Percentiles rank a stretch among this genome's conserved stretches.
These are phyloP conservation scores for Marisa cornuarietis DNA, from an alignment of 1,140 invertebrate species.

Conservation along the genomic window DNA sequence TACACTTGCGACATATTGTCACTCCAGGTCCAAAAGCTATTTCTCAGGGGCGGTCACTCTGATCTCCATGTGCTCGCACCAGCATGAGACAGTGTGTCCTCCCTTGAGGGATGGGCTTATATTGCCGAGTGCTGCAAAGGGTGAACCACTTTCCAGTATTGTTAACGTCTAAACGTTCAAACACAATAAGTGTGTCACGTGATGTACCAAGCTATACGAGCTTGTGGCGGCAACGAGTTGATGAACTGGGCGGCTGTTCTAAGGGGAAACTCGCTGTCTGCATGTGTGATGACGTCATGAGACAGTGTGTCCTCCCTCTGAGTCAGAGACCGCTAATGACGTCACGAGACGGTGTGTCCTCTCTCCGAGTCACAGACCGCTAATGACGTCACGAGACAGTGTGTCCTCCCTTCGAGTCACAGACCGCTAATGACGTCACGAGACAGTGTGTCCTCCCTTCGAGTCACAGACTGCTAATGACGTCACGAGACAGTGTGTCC, in stretches of 20 bases:
- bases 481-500: constrained; percentile 35
- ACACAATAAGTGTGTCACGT: too few species aligned
- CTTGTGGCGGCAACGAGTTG: too few species aligned
- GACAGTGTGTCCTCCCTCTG: constrained; percentile 37
- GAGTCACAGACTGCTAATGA: too few species aligned
- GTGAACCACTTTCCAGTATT: background rate
- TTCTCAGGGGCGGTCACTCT: constrained; percentile 38
- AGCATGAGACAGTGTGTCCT: constrained; percentile 54
- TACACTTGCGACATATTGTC: too few species aligned
- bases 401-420: constrained; percentile 33
- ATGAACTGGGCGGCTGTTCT: constrained; percentile 24
- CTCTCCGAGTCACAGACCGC: constrained; percentile 25
- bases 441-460: too few species aligned
- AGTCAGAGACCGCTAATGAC: constrained; percentile 12
- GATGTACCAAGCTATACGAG: too few species aligned
- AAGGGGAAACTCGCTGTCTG: constrained; percentile 30
- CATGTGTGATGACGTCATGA: constrained; percentile 26
- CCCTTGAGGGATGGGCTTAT: constrained; percentile 33
- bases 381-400: constrained; percentile 28
- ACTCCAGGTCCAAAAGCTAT: background rate
- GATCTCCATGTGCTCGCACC: constrained; percentile 28
- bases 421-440: background rate
- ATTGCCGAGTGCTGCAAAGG: background rate
- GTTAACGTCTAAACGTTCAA: background rate
- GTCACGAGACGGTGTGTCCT: constrained; percentile 34